These are phyloP conservation scores for Fulica atra DNA, from an alignment of 2,113 vertebrate genomes.

Conservation along the genomic window DNA sequence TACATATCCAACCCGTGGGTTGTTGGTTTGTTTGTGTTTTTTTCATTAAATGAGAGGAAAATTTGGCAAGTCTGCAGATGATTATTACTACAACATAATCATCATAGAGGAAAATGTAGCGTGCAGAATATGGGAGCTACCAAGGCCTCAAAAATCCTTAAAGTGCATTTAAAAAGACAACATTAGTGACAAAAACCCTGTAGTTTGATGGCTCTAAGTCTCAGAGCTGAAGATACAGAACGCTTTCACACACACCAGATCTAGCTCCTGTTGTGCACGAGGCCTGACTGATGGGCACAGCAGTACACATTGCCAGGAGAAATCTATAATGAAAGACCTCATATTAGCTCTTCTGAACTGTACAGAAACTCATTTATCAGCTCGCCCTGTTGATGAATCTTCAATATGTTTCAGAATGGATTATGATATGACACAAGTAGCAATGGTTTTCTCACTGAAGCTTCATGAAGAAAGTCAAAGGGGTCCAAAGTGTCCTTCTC, in stretches of 20 bases:
- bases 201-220: background rate
- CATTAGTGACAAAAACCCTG: background rate
- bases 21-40: rapidly evolving
- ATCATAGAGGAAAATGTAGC: background rate
- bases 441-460: background rate
- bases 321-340: background rate
- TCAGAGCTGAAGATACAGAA: background rate
- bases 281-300: background rate
- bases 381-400: background rate
- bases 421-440: background rate
- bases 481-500: background rate
- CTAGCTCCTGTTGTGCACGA: background rate
- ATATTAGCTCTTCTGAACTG: background rate
- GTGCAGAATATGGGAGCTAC: background rate
- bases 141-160: background rate
- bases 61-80: background rate
- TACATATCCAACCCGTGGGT: background rate
- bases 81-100: background rate
- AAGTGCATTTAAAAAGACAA: background rate
- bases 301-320: background rate
- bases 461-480: background rate
- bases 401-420: background rate
- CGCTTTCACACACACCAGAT: background rate
- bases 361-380: background rate
- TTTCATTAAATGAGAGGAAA: background rate